Conservation (phyloP, 2,113 vertebrate species). For the Zapornia atra region DNA sequence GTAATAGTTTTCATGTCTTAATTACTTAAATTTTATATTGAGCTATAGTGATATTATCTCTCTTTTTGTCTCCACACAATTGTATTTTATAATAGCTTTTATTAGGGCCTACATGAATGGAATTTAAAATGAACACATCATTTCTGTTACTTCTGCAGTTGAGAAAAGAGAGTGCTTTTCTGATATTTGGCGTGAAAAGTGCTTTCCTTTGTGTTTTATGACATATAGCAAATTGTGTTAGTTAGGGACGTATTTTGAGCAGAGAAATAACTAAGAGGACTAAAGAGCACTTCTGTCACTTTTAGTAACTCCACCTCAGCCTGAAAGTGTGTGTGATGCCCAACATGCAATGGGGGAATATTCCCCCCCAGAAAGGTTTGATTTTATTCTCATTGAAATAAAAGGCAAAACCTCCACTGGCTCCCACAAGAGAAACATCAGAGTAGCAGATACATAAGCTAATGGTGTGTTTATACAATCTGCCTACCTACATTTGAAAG, state of each 20-base stretch:
- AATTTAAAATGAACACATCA: conserved; percentile 82
- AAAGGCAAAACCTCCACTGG: background rate
- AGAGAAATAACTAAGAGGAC: conserved; percentile 57
- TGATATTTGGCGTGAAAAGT: conserved; percentile 77
- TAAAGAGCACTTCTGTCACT: conserved; percentile 1
- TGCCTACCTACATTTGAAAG: background rate
- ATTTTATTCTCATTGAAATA: background rate
- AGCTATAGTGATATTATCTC: conserved; percentile 85
- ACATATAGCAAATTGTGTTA: conserved; percentile 72
- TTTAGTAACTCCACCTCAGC: conserved; percentile 19
- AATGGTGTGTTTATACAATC: background rate
- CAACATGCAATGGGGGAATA: background rate
- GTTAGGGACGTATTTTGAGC: conserved; percentile 69
- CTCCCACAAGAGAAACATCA: background rate
- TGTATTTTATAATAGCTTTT: conserved; percentile 87
- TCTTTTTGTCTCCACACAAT: conserved; percentile 85
- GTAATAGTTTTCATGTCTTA: conserved; percentile 88
- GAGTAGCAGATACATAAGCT: background rate
- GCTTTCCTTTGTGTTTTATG: conserved; percentile 77
- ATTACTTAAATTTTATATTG: conserved; percentile 88
- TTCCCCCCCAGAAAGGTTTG: background rate
- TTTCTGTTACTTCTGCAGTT: conserved; percentile 69
- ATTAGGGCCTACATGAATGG: conserved; percentile 83
- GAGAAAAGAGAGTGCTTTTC: conserved; percentile 69
- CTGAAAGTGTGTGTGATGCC: background rate